A percentile compares a stretch with the other conserved stretches of the same genome.
Evolutionary conservation across 2,888 invertebrate genomes (phyloP).

Genomic region (Pristionchus arcanus): DNA sequence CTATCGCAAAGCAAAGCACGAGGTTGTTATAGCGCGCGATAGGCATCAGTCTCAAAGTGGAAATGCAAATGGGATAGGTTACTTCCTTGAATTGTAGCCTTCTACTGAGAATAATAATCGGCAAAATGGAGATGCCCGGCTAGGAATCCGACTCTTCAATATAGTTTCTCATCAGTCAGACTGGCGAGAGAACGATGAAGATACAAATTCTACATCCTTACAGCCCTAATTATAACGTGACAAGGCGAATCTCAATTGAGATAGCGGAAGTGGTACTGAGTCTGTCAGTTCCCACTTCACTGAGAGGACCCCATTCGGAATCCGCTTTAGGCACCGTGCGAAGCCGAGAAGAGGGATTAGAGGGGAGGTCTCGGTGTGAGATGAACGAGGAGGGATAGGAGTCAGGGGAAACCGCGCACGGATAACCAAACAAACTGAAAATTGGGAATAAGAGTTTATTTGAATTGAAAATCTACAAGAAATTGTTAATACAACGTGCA

Average conservation of each 20-base stretch:
- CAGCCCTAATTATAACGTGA: too few species aligned
- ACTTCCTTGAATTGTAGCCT: background rate
- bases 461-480: background rate
- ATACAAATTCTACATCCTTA: background rate
- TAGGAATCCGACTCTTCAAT: background rate
- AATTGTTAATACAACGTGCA: background rate
- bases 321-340: conserved; percentile 37
- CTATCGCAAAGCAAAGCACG: background rate
- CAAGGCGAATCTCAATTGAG: background rate
- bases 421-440: background rate
- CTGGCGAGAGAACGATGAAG: background rate
- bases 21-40: background rate
- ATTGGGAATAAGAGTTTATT: background rate
- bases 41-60: background rate
- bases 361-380: background rate
- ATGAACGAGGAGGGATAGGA: background rate
- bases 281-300: background rate
- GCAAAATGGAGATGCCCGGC: background rate
- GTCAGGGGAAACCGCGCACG: background rate
- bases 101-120: background rate
- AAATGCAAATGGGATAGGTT: too few species aligned
- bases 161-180: background rate
- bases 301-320: background rate
- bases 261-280: background rate
- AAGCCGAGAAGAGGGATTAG: conserved; percentile 36